Evolutionary conservation across 2,888 invertebrate genomes (phyloP).

Genomic region (Masnerella sp.): DNA sequence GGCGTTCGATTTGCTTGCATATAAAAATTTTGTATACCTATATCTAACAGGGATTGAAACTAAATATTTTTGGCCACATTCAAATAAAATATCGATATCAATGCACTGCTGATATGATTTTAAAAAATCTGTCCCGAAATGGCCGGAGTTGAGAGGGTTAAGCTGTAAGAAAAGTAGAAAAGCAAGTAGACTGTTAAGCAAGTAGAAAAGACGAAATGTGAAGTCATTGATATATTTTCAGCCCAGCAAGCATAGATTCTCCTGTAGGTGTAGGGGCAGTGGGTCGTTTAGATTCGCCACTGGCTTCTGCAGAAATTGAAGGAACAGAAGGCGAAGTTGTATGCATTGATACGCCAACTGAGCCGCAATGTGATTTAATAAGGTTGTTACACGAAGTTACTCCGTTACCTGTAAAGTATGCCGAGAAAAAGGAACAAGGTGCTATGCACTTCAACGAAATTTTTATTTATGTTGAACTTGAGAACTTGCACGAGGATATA

Average conservation of each 20-base stretch:
- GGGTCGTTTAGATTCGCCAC: slow-evolving; percentile 80
- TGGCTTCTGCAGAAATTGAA: slow-evolving; percentile 89
- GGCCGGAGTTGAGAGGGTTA: no score
- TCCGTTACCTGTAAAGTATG: slow-evolving; percentile 78
- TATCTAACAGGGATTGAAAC: no score
- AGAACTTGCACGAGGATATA: slow-evolving; percentile 76
- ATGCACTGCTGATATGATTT: no score
- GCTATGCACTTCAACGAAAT: slow-evolving; percentile 78
- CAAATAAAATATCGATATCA: no score
- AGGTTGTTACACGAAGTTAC: slow-evolving; percentile 85
- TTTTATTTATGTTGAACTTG: slow-evolving; percentile 83
- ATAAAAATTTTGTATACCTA: no score
- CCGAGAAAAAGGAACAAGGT: slow-evolving; percentile 71
- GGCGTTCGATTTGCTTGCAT: no score
- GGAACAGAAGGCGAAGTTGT: slow-evolving; percentile 89
- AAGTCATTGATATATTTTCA: no score
- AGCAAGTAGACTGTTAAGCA: no score
- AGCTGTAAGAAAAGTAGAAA: no score
- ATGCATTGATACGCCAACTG: slow-evolving; percentile 86
- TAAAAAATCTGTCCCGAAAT: no score
- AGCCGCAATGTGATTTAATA: slow-evolving; percentile 84
- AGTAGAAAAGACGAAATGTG: no score
- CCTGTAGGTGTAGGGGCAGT: slow-evolving; percentile 79
- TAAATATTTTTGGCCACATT: no score
- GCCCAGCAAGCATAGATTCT: slow-evolving; percentile 74